Evolutionary conservation across 2,888 invertebrate genomes (phyloP).

Genomic region (Drosophila merina): DNA sequence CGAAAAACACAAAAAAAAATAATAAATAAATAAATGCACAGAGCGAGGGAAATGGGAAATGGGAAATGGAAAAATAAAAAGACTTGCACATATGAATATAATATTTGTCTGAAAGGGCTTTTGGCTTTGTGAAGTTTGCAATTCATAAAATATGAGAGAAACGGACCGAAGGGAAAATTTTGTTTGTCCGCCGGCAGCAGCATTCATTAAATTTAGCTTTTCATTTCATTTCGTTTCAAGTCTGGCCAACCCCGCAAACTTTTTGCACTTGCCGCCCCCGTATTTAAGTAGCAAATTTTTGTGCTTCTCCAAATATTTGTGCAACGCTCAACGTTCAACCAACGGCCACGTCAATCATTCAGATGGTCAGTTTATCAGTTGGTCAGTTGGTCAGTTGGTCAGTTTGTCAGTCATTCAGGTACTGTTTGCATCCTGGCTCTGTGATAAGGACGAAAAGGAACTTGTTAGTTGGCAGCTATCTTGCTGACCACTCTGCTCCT

Average conservation of each 20-base stretch:
- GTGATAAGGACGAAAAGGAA: constrained; percentile 69
- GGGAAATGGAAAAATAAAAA: constrained; percentile 16
- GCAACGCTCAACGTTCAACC: constrained; percentile 60
- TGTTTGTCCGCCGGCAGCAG: constrained; percentile 28
- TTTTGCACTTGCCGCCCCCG: constrained; percentile 56
- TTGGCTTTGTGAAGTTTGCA: constrained; percentile 69
- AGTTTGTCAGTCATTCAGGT: constrained; percentile 52
- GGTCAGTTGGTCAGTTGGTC: constrained; percentile 6
- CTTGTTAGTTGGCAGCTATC: constrained; percentile 71
- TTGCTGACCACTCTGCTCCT: constrained; percentile 46
- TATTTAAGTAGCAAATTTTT: constrained; percentile 76
- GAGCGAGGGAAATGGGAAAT: constrained; percentile 47
- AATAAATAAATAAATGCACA: constrained; percentile 7
- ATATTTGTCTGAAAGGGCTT: constrained; percentile 61
- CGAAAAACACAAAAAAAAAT: constrained; percentile 15
- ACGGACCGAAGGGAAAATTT: constrained; percentile 28
- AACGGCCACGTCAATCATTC: constrained; percentile 32
- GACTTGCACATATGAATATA: constrained; percentile 38
- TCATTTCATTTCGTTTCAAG: constrained; percentile 53
- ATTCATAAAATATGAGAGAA: constrained; percentile 35
- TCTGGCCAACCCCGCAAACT: constrained; percentile 49
- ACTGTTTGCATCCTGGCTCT: constrained; percentile 20
- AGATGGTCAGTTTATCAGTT: constrained; percentile 31
- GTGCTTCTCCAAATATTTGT: constrained; percentile 77
- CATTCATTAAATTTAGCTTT: constrained; percentile 40